Evolutionary conservation across 2,797 vertebrate genomes (phyloP).

Genomic region (Acipenser transmontanus): DNA sequence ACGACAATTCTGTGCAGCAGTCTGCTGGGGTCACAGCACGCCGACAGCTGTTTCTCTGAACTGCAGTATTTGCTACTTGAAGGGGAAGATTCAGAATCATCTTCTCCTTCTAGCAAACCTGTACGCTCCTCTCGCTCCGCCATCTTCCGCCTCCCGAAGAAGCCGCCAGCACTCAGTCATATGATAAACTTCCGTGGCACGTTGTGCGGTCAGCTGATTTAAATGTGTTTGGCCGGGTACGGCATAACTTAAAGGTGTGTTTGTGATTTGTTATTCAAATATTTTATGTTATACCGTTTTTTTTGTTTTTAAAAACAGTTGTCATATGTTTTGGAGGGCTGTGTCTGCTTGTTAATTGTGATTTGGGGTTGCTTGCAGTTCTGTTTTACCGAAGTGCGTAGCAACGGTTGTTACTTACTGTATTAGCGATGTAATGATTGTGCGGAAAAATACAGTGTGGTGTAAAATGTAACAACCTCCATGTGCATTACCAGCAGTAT

Average conservation of each 20-base stretch:
- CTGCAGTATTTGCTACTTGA: background rate
- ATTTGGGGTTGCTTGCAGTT: too few species aligned
- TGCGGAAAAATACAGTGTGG: too few species aligned
- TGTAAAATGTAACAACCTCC: too few species aligned
- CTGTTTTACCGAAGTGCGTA: too few species aligned
- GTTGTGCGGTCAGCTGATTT: conserved; percentile 1
- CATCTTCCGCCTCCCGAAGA: conserved; percentile 36
- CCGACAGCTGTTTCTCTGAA: conserved; percentile 32
- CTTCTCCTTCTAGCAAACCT: conserved; percentile 39
- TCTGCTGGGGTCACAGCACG: conserved; percentile 71
- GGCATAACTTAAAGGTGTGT: background rate
- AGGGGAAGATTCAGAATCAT: background rate
- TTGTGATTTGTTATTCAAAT: background rate
- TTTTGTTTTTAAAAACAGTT: too few species aligned
- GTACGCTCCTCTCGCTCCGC: conserved; percentile 52
- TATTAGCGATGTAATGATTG: too few species aligned
- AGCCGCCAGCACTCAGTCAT: background rate
- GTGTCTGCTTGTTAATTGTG: too few species aligned
- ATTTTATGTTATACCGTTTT: too few species aligned
- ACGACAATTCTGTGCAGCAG: conserved; percentile 77
- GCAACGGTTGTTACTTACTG: too few species aligned
- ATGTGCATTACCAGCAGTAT: too few species aligned
- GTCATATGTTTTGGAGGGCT: too few species aligned
- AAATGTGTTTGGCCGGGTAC: too few species aligned
- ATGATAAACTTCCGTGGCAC: background rate